phyloP scores from a whole-genome alignment of 2,113 vertebrate genomes.

The Gambusia holbrooki region DNA sequence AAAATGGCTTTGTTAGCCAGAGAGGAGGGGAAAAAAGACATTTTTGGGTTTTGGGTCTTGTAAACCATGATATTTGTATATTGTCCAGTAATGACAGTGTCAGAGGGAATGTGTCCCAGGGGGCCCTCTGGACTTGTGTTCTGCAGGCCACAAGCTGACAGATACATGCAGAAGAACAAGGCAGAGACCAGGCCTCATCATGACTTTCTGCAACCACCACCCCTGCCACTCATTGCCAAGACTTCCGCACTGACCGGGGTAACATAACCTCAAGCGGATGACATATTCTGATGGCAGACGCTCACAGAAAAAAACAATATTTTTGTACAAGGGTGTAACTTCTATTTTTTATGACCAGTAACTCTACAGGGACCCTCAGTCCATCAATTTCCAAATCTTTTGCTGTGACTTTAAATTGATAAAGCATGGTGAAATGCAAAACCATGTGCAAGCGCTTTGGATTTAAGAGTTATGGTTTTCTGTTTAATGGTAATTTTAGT shows the following conservation, averaged over 20 bases:
- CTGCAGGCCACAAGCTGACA: conserved; percentile 71
- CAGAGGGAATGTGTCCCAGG: conserved; percentile 54
- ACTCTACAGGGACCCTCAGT: conserved; percentile 35
- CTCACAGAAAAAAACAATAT: conserved; percentile 51
- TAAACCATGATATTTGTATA: conserved; percentile 67
- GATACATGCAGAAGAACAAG: conserved; percentile 64
- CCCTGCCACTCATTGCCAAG: conserved; percentile 59
- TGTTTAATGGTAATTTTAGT: conserved; percentile 15
- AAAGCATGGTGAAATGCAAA: conserved; percentile 33
- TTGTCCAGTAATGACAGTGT: conserved; percentile 74
- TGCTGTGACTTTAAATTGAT: conserved; percentile 42
- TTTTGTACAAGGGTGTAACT: conserved; percentile 60
- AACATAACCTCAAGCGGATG: conserved; percentile 66
- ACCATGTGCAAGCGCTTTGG: conserved; percentile 36
- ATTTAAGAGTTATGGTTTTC: conserved; percentile 24
- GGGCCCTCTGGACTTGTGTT: conserved; percentile 55
- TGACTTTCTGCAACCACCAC: conserved; percentile 60
- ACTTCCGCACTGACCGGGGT: conserved; percentile 63
- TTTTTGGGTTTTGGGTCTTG: conserved; percentile 62
- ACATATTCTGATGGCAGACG: conserved; percentile 65
- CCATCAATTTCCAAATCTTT: conserved; percentile 49
- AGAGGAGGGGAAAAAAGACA: conserved; percentile 43
- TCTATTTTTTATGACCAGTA: conserved; percentile 40
- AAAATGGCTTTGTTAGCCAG: conserved; percentile 26
- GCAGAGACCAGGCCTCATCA: conserved; percentile 57